phyloP scores from a whole-genome alignment of 2,888 invertebrate species.

The Bellardia bayeri region DNA sequence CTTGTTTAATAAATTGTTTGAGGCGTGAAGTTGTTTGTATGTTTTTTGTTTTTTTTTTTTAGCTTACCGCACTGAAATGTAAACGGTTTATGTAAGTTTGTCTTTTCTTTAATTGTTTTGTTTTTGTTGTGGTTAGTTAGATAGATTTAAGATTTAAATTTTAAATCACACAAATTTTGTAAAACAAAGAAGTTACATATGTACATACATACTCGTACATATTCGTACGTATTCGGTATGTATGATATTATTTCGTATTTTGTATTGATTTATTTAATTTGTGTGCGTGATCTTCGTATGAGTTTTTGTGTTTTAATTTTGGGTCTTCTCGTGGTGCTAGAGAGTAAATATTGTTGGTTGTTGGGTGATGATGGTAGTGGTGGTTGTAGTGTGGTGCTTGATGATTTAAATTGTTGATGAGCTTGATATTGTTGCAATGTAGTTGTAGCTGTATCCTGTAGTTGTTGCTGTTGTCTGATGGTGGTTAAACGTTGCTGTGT shows the following conservation, averaged over 20 bases:
- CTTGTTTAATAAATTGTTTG: background rate
- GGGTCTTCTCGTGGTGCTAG: conserved; percentile 75
- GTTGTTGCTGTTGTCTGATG: conserved; percentile 75
- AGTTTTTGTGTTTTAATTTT: conserved; percentile 83
- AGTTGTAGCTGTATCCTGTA: conserved; percentile 68
- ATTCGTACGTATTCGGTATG: too few species aligned
- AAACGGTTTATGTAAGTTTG: conserved; percentile 8
- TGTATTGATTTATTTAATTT: conserved; percentile 76
- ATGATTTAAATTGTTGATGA: conserved; percentile 65
- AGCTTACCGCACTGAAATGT: conserved; percentile 49
- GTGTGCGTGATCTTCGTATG: conserved; percentile 80
- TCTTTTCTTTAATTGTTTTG: background rate
- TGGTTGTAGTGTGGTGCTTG: conserved; percentile 65
- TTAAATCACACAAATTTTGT: background rate
- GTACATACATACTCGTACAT: too few species aligned
- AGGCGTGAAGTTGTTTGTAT: conserved; percentile 52
- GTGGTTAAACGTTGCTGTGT: conserved; percentile 82
- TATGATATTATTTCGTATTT: too few species aligned
- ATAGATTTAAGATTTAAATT: too few species aligned
- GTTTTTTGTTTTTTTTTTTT: conserved; percentile 33
- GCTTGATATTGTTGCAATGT: conserved; percentile 58
- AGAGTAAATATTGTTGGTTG: conserved; percentile 65
- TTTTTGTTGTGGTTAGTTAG: conserved; percentile 17
- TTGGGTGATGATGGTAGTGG: conserved; percentile 64
- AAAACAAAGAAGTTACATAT: background rate